Percentiles rank a stretch among this genome's conserved stretches.
phyloP scores from a whole-genome alignment of 2,113 vertebrate species.

The Boleophthalmus pectinirostris region DNA sequence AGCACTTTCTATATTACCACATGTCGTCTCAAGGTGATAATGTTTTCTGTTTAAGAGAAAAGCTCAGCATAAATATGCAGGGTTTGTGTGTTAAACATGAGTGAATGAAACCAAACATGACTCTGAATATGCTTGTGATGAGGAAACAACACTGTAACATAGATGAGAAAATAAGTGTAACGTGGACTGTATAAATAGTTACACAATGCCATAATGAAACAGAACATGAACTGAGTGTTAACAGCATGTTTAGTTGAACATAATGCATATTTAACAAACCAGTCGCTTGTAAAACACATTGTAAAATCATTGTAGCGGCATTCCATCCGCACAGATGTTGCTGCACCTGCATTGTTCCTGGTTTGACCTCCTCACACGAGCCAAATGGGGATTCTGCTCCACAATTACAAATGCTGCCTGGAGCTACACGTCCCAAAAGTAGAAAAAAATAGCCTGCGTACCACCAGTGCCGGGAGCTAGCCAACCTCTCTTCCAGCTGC shows the following conservation, averaged over 20 bases:
- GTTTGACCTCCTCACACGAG: conserved; percentile 40
- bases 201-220: not conserved
- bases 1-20: too few species aligned
- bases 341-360: conserved; percentile 26
- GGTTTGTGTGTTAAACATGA: too few species aligned
- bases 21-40: too few species aligned
- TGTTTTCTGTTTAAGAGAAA: too few species aligned
- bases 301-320: conserved; percentile 5
- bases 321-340: conserved; percentile 14
- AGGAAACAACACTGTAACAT: too few species aligned
- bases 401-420: conserved; percentile 46
- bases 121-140: too few species aligned
- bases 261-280: not conserved
- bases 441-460: conserved; percentile 14
- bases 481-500: conserved; percentile 36
- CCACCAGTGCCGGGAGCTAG: conserved; percentile 19
- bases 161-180: too few species aligned
- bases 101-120: too few species aligned
- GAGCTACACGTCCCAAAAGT: conserved; percentile 10
- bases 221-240: not conserved
- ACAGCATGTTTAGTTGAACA: conserved; percentile 5
- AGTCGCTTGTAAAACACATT: not conserved
- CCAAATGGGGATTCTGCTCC: conserved; percentile 33
- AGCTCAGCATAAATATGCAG: too few species aligned
- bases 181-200: too few species aligned